Base-by-base conservation (phyloP, 2,797 vertebrate species). In the Ptychadena robeensis region DNA sequence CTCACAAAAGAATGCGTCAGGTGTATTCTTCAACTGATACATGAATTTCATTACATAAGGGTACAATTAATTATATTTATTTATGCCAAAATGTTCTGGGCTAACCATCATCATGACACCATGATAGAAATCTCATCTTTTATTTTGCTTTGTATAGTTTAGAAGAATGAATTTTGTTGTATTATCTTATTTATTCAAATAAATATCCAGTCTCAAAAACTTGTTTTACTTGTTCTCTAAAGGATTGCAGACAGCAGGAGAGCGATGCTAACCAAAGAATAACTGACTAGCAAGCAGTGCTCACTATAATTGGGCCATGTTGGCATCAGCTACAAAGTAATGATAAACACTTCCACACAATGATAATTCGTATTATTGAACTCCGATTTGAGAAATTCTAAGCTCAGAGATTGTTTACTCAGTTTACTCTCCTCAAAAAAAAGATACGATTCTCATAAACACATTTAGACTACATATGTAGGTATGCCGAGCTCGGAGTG, bases 21-120 rank as follows among this genome's bases (percentile, higher is more conserved):
- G 30, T 67, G 25, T 34, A 67, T 25, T 25, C 25, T 61, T 28
- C 25, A 10, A 78, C 64, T 74, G 44, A 68, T 59, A 76, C 74
- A 61, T 59, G 48, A 75, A 38, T 75, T 53, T 57, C 32, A 28
- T 67, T 61, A n/a, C 27, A 69, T 27, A 44, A 44, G n/a, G 30
- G 8, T 25, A 63, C 25, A 61, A 82, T 75, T 61, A 38, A 74
- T 82, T 75, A 57, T 61, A 28, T 82, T 69, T 68, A 28, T 67
- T 57, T 82, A 40, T 68, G 74, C 31, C 74, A 70, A 44, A 28
- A 38, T 70, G 66, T 79, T 79, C 32, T 79, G 30, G 27, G 31
- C 44, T 35, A 59, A 69, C 12, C 40, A 35, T 27, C 25, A 63
- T 70, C 48, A 61, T 80, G 27, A 28, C 66, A 70, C 38, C n/a